Base-by-base conservation (phyloP, 1,140 invertebrate genomes). In the Neuroterus valhalla region DNA sequence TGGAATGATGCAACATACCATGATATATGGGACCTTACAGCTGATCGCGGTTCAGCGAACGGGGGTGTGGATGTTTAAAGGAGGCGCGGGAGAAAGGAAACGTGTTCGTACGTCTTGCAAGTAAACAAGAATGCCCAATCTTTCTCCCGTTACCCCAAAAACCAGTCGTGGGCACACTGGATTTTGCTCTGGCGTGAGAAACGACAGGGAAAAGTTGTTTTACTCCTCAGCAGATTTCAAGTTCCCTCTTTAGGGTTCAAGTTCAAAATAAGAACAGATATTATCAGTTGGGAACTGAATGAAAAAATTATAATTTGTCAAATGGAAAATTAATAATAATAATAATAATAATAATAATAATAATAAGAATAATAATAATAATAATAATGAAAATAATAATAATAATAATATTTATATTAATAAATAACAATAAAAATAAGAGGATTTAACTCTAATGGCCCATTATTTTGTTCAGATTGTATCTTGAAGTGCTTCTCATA, bases 51-150 rank as follows among this genome's bases (percentile, higher is more conserved):
- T 62, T 62, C 15, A n/a, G 23, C 21, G 55, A 14, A 62, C 31
- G 55, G 26, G 23, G 55, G 55, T 26, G 26, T 55, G 31, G 12
- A 26, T 23, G n/a, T 31, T 62, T 62, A 62, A 62, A 62, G 55
- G 26, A 62, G 55, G 23, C 31, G 4, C 31, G 5, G 26, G 55
- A 62, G 55, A 62, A 62, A 62, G 55, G 55, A 62, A 62, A 62
- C 55, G 55, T 62, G 55, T 62, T 62, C 55, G 23, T 62, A 62
- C 55, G 31, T 62, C 55, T 38, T 62, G 55, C 55, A 31, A 62
- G 55, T 62, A 62, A 62, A 62, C 55, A 62, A 62, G 55, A 62
- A 62, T 62, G 55, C 55, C 55, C 55, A 62, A 62, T 62, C 55
- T 62, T 62, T 23, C 55, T 26, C 55, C 55, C 55, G 55, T 62